Evolutionary conservation across 2,888 invertebrate species (phyloP), one percentile per base, ranked within the genome.

Genomic region (Epinotia demarniana): DNA sequence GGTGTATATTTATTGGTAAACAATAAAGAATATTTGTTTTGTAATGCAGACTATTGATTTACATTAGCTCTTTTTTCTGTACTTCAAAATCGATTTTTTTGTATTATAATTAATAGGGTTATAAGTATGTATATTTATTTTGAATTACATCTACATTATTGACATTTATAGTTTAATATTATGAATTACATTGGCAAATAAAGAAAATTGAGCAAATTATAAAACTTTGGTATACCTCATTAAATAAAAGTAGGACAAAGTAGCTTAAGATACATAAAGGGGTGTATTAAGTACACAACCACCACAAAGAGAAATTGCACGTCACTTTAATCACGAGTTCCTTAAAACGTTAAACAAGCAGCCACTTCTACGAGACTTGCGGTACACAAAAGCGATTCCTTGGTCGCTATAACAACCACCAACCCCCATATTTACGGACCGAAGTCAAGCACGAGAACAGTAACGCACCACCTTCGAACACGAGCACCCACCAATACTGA

Each of bases 381-480:
- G 86, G 83, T 78, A 76, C 87, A 84, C 85, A 87, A 90, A 88
- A 92, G 90, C 92, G 89, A 90, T 93, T 93, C 92, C 93, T 93
- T 92, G 90, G 94, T 94, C 92, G 92, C 94, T 92, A 94, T 94
- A 93, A 93, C 93, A 89, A 94, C 94, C 90, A 86, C 89, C 90
- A 91, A 87, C 93, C 93, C 93, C 92, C 92, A 92, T 91, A 92
- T 93, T 93, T 92, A 92, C 92, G 92, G 90, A 87, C 89, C 91
- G 87, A 92, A 92, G 88, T 91, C 89, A 90, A 90, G 90, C 93
- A 92, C 92, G 92, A 90, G 91, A 89, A 90, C 91, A 93, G 93
- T 94, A 94, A 92, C 92, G 92, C 91, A 93, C 93, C 92, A 92
- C 89, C 93, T 87, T 91, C 89, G 89, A 91, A 87, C 87, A 87